Evolutionary conservation across 2,888 invertebrate genomes (phyloP).

Genomic region (Lordiphosa fenestrarum): DNA sequence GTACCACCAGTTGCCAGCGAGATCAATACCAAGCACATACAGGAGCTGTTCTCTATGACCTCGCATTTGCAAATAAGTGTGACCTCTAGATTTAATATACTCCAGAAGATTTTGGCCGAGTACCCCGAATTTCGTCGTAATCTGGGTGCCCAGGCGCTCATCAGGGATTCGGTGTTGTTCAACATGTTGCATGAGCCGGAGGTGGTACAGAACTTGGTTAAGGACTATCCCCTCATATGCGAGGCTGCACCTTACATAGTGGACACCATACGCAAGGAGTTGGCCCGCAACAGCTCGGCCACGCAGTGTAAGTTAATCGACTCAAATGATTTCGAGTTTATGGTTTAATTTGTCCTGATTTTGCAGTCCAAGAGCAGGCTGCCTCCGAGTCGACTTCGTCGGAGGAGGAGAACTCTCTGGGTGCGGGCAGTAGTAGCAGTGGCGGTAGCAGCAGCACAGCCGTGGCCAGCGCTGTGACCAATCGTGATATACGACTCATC

Average conservation of each 20-base stretch:
- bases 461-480: slow-evolving; percentile 47
- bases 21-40: slow-evolving; percentile 62
- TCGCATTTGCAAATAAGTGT: slow-evolving; percentile 80
- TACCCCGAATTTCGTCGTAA: slow-evolving; percentile 86
- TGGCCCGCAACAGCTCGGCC: slow-evolving; percentile 72
- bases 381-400: slow-evolving; percentile 80
- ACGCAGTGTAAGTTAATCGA: slow-evolving; percentile 55
- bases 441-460: slow-evolving; percentile 53
- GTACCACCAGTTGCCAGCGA: slow-evolving; percentile 51
- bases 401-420: slow-evolving; percentile 77
- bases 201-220: slow-evolving; percentile 84
- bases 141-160: slow-evolving; percentile 86
- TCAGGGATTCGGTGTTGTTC: slow-evolving; percentile 87
- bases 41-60: slow-evolving; percentile 75
- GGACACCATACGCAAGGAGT: slow-evolving; percentile 78
- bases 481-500: slow-evolving; percentile 76
- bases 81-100: slow-evolving; percentile 81
- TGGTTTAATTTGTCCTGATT: background rate
- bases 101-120: slow-evolving; percentile 84
- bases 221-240: slow-evolving; percentile 85
- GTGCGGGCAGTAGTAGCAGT: slow-evolving; percentile 71
- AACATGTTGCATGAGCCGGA: slow-evolving; percentile 85
- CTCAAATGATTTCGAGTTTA: background rate
- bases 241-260: slow-evolving; percentile 83
- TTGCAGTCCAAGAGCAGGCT: slow-evolving; percentile 73